phyloP scores from a whole-genome alignment of 1,140 invertebrate species.

The Steinernema khuongi region DNA sequence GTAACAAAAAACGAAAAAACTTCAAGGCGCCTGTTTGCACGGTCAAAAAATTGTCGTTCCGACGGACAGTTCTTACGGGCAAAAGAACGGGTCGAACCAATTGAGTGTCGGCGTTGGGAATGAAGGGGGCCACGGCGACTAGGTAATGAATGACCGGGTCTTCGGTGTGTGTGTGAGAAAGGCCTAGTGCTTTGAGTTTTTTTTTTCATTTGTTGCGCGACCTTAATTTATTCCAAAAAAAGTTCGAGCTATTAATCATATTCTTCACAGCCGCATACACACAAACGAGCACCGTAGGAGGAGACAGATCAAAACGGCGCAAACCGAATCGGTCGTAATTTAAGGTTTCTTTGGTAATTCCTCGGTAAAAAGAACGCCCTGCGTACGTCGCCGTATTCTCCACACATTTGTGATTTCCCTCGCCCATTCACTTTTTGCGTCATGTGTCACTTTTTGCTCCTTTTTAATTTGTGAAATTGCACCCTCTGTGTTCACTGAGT shows the following conservation, averaged over 20 bases:
- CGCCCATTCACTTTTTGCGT: background rate
- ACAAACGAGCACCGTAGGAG: background rate
- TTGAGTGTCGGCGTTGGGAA: too few relatives aligned
- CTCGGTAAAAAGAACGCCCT: too few relatives aligned
- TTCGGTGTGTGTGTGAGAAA: background rate
- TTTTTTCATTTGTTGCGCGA: background rate
- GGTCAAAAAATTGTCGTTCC: background rate
- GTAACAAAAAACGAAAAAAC: background rate
- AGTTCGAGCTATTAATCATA: slow-evolving; percentile 9
- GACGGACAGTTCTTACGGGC: background rate
- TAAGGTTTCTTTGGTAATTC: background rate
- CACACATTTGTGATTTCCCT: background rate
- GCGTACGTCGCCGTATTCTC: background rate
- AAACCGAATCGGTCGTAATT: background rate
- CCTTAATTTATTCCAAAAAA: slow-evolving; percentile 11
- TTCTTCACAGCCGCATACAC: too few relatives aligned
- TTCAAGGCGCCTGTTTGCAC: background rate
- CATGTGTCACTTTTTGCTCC: background rate
- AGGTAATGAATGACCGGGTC: too few relatives aligned
- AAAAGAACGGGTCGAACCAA: too few relatives aligned
- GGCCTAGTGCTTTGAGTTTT: background rate
- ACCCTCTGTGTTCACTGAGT: background rate
- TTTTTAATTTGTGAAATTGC: background rate
- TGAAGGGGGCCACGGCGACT: too few relatives aligned
- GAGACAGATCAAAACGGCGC: background rate